phyloP scores from a whole-genome alignment of 2,113 vertebrate genomes.

The Ceyx cyanopectus region DNA sequence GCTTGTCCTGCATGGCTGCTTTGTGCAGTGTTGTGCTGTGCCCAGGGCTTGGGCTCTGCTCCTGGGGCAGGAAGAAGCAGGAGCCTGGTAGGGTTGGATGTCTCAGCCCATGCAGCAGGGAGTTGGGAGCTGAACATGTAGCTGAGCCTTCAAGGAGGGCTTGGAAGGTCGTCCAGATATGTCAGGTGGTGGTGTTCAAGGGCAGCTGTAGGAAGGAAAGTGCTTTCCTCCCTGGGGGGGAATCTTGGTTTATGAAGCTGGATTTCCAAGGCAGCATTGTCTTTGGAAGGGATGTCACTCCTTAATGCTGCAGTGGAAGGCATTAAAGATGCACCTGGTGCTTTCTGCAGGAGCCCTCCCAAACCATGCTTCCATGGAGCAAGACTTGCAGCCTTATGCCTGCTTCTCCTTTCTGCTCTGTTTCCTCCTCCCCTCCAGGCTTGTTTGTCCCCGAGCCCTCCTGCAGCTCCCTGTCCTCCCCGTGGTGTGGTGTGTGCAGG shows the following conservation, averaged over 20 bases:
- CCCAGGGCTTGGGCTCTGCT: not conserved
- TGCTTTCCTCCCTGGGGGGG: not conserved
- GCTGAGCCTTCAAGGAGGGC: not conserved
- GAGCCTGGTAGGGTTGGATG: not conserved
- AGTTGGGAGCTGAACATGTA: not conserved
- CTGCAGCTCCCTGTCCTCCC: not conserved
- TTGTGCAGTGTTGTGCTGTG: rapidly evolving
- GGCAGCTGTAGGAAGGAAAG: not conserved
- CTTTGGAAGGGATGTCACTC: not conserved
- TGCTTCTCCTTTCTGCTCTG: not conserved
- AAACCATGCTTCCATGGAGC: not conserved
- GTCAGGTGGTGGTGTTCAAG: not conserved
- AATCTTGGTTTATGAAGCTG: not conserved
- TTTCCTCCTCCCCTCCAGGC: not conserved
- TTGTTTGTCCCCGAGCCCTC: not conserved
- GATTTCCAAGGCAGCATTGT: not conserved
- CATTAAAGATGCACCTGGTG: not conserved
- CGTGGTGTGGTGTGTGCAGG: rapidly evolving
- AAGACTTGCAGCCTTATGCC: not conserved
- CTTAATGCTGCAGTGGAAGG: not conserved
- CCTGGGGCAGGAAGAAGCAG: not conserved
- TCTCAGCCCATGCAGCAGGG: not conserved
- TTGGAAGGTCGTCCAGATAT: not conserved
- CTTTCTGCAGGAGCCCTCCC: not conserved
- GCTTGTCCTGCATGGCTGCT: not conserved